phyloP scores from a whole-genome alignment of 2,888 invertebrate species.

The Cephus sareptanus region DNA sequence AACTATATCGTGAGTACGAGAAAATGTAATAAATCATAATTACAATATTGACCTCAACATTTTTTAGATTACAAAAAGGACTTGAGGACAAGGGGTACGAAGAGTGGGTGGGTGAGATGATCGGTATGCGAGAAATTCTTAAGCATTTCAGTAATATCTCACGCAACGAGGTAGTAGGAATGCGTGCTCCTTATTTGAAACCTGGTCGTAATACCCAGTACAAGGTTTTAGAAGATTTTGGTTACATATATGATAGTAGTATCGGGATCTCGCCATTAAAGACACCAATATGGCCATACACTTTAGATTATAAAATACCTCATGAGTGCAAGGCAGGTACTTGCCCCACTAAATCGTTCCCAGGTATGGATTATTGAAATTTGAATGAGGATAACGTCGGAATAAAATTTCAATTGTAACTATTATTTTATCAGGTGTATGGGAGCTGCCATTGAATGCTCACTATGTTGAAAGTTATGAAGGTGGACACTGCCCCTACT shows the following conservation, averaged over 20 bases:
- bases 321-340: conserved; percentile 93
- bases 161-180: conserved; percentile 84
- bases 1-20: conserved; percentile 75
- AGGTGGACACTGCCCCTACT: conserved; percentile 91
- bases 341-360: conserved; percentile 90
- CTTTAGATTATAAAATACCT: conserved; percentile 91
- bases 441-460: conserved; percentile 92
- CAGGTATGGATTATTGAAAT: conserved; percentile 69
- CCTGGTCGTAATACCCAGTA: conserved; percentile 94
- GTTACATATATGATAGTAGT: conserved; percentile 93
- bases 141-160: conserved; percentile 85
- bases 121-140: conserved; percentile 91
- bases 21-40: neutral
- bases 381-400: neutral
- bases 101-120: conserved; percentile 94
- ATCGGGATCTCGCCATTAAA: conserved; percentile 85
- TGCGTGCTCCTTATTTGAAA: conserved; percentile 90
- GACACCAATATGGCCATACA: conserved; percentile 93
- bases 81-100: conserved; percentile 91
- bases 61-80: conserved; percentile 77
- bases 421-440: conserved; percentile 73
- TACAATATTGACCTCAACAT: conserved; percentile 9
- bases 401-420: neutral
- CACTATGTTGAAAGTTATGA: conserved; percentile 90
- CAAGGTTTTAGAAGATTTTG: conserved; percentile 92